Percentiles rank a stretch among this genome's conserved stretches.
These are phyloP conservation scores for Micromussa lordhowensis DNA, from an alignment of 92 coral and sea anemone genomes.

Conservation along the genomic window DNA sequence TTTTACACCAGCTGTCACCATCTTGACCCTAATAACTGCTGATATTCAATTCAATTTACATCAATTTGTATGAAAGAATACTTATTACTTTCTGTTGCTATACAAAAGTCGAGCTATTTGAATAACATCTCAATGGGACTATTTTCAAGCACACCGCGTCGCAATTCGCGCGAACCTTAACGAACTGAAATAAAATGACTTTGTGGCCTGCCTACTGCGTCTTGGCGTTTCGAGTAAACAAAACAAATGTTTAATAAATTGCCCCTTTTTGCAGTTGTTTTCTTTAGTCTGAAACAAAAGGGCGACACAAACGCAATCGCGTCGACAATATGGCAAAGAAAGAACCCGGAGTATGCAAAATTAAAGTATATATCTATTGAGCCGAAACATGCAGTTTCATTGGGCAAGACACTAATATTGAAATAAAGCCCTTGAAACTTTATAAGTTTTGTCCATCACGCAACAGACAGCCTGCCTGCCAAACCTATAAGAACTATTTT, in stretches of 20 bases:
- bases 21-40: slow-evolving; percentile 71
- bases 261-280: slow-evolving; percentile 16
- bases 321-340: slow-evolving; percentile 61
- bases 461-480: slow-evolving; percentile 21
- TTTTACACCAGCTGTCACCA: slow-evolving; percentile 78
- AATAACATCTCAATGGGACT: slow-evolving; percentile 37
- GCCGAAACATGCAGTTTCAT: slow-evolving; percentile 12
- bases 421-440: slow-evolving; percentile 47
- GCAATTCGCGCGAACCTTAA: slow-evolving; percentile 6
- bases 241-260: slow-evolving; percentile 34
- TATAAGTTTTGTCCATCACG: slow-evolving; percentile 32
- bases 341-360: slow-evolving; percentile 13
- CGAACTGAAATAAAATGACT: neutral
- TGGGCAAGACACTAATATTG: slow-evolving; percentile 30
- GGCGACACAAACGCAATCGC: slow-evolving; percentile 34
- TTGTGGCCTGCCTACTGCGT: neutral
- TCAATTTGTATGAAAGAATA: slow-evolving; percentile 65
- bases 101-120: slow-evolving; percentile 71
- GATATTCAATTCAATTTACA: slow-evolving; percentile 81
- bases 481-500: slow-evolving; percentile 18
- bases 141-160: slow-evolving; percentile 34
- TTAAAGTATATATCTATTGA: slow-evolving; percentile 23
- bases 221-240: slow-evolving; percentile 13
- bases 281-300: slow-evolving; percentile 26
- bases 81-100: slow-evolving; percentile 65